A percentile compares a stretch with the other conserved stretches of the same genome.
Conservation (phyloP, 2,113 vertebrate genomes). For the Calyptommatus sinebrachiatus region DNA sequence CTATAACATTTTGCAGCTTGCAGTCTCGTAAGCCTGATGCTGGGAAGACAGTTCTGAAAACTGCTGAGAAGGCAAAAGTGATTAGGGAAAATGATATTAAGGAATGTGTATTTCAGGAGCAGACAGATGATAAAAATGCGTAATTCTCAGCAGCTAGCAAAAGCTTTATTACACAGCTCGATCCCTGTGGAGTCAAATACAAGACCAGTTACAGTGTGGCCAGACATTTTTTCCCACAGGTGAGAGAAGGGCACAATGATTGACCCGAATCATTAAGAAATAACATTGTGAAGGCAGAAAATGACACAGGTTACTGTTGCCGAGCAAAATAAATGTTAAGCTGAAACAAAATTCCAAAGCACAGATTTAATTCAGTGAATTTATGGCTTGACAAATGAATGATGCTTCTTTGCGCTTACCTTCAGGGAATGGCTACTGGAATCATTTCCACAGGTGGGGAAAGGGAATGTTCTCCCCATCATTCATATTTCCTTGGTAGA, state of each 20-base stretch:
- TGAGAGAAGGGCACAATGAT: neutral
- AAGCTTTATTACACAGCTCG: neutral
- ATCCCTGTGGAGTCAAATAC: neutral
- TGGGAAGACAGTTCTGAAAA: constrained; percentile 24
- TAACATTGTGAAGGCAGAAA: neutral
- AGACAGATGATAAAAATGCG: constrained; percentile 24
- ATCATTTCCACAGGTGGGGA: no score
- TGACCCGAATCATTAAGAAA: neutral
- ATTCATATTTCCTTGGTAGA: no score
- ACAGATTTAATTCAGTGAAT: neutral
- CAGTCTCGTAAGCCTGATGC: constrained; percentile 13
- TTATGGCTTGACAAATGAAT: neutral
- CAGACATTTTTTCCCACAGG: neutral
- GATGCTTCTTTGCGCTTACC: no score
- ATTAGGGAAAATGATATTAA: constrained; percentile 28
- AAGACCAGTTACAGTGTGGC: neutral
- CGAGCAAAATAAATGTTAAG: neutral
- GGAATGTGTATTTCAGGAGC: constrained; percentile 12
- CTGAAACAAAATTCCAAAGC: neutral
- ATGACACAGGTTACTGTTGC: neutral
- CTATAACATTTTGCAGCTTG: constrained; percentile 25
- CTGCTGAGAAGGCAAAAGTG: constrained; percentile 25
- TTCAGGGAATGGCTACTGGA: no score
- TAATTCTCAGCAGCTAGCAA: neutral
- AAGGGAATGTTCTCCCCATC: no score